Evolutionary conservation across 2,113 vertebrate species (phyloP), one percentile per base, ranked within the genome.

Genomic region (Perca schrenkii): DNA sequence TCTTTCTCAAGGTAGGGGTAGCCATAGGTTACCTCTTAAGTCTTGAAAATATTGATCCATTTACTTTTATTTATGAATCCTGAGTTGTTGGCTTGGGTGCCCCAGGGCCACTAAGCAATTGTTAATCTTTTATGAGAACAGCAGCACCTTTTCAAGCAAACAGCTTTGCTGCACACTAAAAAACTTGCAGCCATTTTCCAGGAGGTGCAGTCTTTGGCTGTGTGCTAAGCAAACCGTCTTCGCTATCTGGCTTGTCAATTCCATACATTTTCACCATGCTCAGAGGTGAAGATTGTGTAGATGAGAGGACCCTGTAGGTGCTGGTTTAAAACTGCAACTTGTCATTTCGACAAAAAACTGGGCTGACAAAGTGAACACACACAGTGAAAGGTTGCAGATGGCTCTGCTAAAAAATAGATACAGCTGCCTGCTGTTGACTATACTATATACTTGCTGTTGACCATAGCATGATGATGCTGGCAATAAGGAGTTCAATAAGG

Each of bases 51-150:
- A 96, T 96, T 74, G 94, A 96, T 95, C 92, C 85, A 88, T 95
- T 94, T 94, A 93, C 88, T 89, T 92, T 94, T 95, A 95, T 95
- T 95, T 94, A 96, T 95, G 92, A 94, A 93, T 87, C 86, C 75
- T 74, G 86, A 88, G 86, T 89, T 87, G 89, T 80, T 88, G 88
- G 86, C 92, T 82, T 67, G 70, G 85, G 87, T 89, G 90, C 94
- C 92, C 94, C 80, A 71, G 92, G 93, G 89, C 92, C 93, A 88
- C 88, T 31, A 84, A 90, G 90, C 86, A 77, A 80, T 86, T 83
- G 94, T 95, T 94, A 94, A 95, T 96, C 93, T 95, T 93, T 89
- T 86, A 94, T 89, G 84, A 87, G 88, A 93, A 91, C 70, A 68
- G 67, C 82, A 86, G 67, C 82, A 86, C 86, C 87, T 94, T 92